Evolutionary conservation across 1,140 invertebrate species (phyloP), one percentile per base, ranked within the genome.

Genomic region (Spodoptera frugiperda): DNA sequence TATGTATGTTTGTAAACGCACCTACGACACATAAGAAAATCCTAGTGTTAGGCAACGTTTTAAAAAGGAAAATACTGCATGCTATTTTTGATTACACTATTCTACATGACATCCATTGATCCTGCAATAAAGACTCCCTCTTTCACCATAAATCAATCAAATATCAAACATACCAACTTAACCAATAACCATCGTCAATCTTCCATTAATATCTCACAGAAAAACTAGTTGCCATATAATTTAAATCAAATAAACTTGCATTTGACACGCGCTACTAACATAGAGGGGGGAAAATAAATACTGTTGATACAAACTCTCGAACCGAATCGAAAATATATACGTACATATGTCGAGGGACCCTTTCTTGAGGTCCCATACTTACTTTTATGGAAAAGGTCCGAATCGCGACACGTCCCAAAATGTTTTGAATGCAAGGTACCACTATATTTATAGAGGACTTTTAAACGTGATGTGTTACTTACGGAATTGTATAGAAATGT

Each of bases 301-400:
- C 25, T 33, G 59, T 44, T 9, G 33, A 63, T 63, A 10, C 33
- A 17, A 63, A 33, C 33, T 61, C 57, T 61, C 15, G 17, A 44
- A 44, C 33, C 59, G 15, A 53, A 63, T 63, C 15, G 33, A 44
- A 63, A 63, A 25, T 25, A 1, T 25, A 25, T 25, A 25, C 25
- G 1, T 25, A 59, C 33, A 12, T 63, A 19, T 25, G 59, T 63
- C 59, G 33, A 44, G 30, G 14, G 15, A 63, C 59, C 57, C 33
- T 63, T 61, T 63, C 17, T 17, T 9, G n/a, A 17, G 39, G 2
- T 17, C 57, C 57, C 30, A n/a, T n/a, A n/a, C n/a, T n/a, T 44
- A 63, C 44, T 44, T 63, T 63, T 10, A 12, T 46, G 44, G 33
- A 63, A 63, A 63, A 44, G 33, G 15, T 4, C 59, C 59, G 33